These are phyloP conservation scores for Drosophila suzukii DNA, from an alignment of 1,140 invertebrate species.

Conservation along the genomic window DNA sequence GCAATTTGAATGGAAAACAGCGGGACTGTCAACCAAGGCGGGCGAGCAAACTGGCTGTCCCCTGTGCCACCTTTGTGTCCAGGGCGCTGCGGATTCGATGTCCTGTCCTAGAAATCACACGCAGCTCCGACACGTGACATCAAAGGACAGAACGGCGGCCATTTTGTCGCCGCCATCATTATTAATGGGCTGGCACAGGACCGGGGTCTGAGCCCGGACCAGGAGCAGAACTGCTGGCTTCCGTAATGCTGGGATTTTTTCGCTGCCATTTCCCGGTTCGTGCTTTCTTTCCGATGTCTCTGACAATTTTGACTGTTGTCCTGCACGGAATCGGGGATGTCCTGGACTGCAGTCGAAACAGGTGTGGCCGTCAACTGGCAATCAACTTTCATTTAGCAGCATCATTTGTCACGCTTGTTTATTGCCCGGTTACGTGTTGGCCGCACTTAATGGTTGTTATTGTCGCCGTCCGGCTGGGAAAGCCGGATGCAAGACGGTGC, in stretches of 20 bases:
- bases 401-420: conserved; percentile 82
- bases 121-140: conserved; percentile 74
- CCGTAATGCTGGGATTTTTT: conserved; percentile 66
- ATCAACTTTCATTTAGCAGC: conserved; percentile 83
- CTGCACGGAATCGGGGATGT: conserved; percentile 13
- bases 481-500: conserved; percentile 7
- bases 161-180: conserved; percentile 75
- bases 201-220: not conserved
- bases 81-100: conserved; percentile 41
- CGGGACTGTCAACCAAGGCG: conserved; percentile 8
- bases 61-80: conserved; percentile 13
- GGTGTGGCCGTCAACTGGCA: conserved; percentile 80
- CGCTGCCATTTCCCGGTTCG: conserved; percentile 6
- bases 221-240: conserved; percentile 36
- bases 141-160: conserved; percentile 39
- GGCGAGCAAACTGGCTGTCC: conserved; percentile 32
- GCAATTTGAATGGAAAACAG: conserved; percentile 50
- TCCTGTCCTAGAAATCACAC: conserved; percentile 68
- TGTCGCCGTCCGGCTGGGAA: conserved; percentile 37
- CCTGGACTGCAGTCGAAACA: conserved; percentile 43
- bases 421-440: conserved; percentile 80
- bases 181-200: conserved; percentile 63
- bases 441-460: conserved; percentile 78
- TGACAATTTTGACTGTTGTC: conserved; percentile 71
- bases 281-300: conserved; percentile 43